Conservation (phyloP, 2,888 invertebrate genomes). For the Graphium colonna region DNA sequence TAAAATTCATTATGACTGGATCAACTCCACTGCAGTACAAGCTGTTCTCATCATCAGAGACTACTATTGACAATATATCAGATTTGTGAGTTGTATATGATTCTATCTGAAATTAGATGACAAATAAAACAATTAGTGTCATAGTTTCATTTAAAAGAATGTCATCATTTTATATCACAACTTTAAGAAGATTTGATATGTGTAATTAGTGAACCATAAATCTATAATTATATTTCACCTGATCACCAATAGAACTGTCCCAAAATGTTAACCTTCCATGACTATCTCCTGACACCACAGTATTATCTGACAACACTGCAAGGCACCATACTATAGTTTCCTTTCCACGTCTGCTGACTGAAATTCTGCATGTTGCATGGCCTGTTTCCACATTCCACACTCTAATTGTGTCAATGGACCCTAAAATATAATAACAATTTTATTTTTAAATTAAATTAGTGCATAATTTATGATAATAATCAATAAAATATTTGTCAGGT, state of each 20-base stretch:
- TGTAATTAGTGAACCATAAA: background rate
- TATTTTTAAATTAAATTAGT: too few relatives aligned
- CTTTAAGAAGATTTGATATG: too few relatives aligned
- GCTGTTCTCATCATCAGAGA: slow-evolving; percentile 84
- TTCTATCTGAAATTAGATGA: slow-evolving; percentile 76
- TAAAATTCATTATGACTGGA: slow-evolving; percentile 88
- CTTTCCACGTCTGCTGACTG: slow-evolving; percentile 82
- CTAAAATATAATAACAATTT: too few relatives aligned
- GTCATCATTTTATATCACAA: too few relatives aligned
- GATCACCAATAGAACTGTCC: slow-evolving; percentile 90
- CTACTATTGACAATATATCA: slow-evolving; percentile 87
- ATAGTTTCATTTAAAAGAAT: too few relatives aligned
- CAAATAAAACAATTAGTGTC: background rate
- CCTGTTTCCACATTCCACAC: slow-evolving; percentile 93
- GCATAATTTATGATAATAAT: too few relatives aligned
- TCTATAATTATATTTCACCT: slow-evolving; percentile 50
- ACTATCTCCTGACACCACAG: slow-evolving; percentile 91
- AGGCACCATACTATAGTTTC: slow-evolving; percentile 94
- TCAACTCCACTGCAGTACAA: slow-evolving; percentile 91
- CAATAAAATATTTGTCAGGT: too few relatives aligned
- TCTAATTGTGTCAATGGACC: slow-evolving; percentile 89
- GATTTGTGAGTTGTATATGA: slow-evolving; percentile 89
- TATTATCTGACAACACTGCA: slow-evolving; percentile 88
- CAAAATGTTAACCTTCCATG: slow-evolving; percentile 92
- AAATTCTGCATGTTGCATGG: slow-evolving; percentile 90